Base-by-base conservation (phyloP, 2,113 vertebrate genomes). In the Paedocypris sp. region DNA sequence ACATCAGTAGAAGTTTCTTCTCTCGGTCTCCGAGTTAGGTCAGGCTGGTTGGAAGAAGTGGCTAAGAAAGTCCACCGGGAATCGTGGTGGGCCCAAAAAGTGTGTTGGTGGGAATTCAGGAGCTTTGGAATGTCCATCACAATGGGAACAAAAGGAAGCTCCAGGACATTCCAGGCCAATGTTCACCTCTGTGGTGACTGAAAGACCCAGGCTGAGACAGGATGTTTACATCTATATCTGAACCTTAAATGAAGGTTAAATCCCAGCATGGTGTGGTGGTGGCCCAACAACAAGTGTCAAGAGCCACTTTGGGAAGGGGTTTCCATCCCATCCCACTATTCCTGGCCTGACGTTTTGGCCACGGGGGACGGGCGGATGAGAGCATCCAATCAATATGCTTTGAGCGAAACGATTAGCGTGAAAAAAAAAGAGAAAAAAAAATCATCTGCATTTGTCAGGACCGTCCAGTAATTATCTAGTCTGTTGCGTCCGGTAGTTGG, bases 401-500 rank as follows among this genome's bases (percentile, higher is more conserved):
- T 54, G 22, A 54, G 31, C 29, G 31, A 54, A 64, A 46, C 41
- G 41, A 56, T 64, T 64, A 54, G 31, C 43, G 61, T 28, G 39
- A 28, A 51, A n/a, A n/a, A n/a, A n/a, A n/a, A n/a, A n/a, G n/a
- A n/a, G n/a, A n/a, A n/a, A n/a, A n/a, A 41, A 54, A 54, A 54
- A 53, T 35, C 16, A 41, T 53, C 26, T 43, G 39, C n/a, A 19
- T 62, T 25, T 3, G 19, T 33, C 19, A 12, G 4, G 15, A 3
- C 6, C 7, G 23, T 43, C 26, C 26, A 32, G 39, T 64, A 47
- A 46, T 54, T 64, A 64, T 64, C 31, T 20, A 46, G 50, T 85
- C 82, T 83, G 68, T 82, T 84, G 84, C 82, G 83, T 85, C 86
- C 80, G 81, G 82, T 85, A 83, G 81, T 80, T 77, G 84, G 82